Evolutionary conservation across 2,113 vertebrate species (phyloP), one percentile per base, ranked within the genome.

Genomic region (Ploceus nigricollis): DNA sequence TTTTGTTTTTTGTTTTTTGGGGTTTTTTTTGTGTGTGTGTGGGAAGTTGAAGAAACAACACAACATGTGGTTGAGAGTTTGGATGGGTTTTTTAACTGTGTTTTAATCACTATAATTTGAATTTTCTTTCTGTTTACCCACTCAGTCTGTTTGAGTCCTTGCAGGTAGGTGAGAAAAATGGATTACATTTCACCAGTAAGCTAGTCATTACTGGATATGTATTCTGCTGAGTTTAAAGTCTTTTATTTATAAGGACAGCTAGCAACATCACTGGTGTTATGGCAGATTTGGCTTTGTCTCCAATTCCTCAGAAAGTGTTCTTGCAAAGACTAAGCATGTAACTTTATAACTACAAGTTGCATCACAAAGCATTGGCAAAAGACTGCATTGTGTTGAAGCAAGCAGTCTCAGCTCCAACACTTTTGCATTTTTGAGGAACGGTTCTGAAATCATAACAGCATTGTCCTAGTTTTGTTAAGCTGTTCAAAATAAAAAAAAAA

Each of bases 21-120:
- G 44, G 17, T 25, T 44, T 44, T 7, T 51, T 30, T 30, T 13
- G 4, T 53, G 0, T 72, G 13, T 27, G 2, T 0, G 2, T 1
- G 2, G 9, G 11, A 69, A n/a, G 3, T 60, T 69, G n/a, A 58
- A 66, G 54, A 60, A 57, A 56, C 8, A 40, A 28, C 2, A 25
- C 7, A 69, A 33, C 7, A 11, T 50, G 13, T 35, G 40, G 7
- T 11, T 81, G 27, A 64, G 64, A 2, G 6, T 71, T 66, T 60
- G 22, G 8, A 35, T 47, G 27, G 33, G 5, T 14, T 66, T 77
- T 82, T 42, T 0, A 19, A 45, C 28, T 15, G 4, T 53, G 42
- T 66, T 95, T 86, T 3, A 44, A 9, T 79, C 21, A 47, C 3
- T 73, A 1, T 50, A 42, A 58, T 72, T 45, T 73, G 7, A n/a